phyloP scores from a whole-genome alignment of 1,140 invertebrate genomes.

The Stegodyphus dumicola region DNA sequence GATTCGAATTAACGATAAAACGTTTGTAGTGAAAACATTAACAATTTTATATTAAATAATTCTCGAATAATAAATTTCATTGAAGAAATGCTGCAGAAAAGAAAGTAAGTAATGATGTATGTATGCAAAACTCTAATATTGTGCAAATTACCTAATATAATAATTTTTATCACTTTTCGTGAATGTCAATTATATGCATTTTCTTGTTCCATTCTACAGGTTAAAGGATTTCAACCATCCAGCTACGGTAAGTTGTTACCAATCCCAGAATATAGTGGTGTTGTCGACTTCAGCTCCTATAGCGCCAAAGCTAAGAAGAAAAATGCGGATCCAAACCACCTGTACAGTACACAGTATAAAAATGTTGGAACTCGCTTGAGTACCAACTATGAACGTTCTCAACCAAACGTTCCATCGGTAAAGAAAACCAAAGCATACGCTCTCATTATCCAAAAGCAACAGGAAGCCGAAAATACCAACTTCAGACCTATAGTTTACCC shows the following conservation, averaged over 20 bases:
- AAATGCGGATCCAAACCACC: background rate
- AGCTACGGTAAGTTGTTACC: background rate
- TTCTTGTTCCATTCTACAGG: background rate
- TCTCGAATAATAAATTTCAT: too few relatives aligned
- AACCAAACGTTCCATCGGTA: background rate
- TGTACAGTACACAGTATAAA: background rate
- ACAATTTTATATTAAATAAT: too few relatives aligned
- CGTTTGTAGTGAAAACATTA: too few relatives aligned
- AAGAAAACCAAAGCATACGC: conserved; percentile 13
- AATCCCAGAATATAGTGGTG: background rate
- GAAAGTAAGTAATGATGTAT: too few relatives aligned
- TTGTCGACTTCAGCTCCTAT: background rate
- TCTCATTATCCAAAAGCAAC: conserved; percentile 17
- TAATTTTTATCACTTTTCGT: too few relatives aligned
- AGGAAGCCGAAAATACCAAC: background rate
- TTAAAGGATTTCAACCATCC: conserved; percentile 18
- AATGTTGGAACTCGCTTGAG: background rate
- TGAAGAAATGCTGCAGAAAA: too few relatives aligned
- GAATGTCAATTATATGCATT: background rate
- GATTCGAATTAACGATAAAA: too few relatives aligned
- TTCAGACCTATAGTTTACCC: too few relatives aligned
- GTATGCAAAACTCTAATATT: too few relatives aligned
- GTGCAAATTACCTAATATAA: too few relatives aligned
- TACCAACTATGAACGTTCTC: background rate
- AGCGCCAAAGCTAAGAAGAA: background rate